phyloP scores from a whole-genome alignment of 2,888 invertebrate species.

The Theretra japonica region DNA sequence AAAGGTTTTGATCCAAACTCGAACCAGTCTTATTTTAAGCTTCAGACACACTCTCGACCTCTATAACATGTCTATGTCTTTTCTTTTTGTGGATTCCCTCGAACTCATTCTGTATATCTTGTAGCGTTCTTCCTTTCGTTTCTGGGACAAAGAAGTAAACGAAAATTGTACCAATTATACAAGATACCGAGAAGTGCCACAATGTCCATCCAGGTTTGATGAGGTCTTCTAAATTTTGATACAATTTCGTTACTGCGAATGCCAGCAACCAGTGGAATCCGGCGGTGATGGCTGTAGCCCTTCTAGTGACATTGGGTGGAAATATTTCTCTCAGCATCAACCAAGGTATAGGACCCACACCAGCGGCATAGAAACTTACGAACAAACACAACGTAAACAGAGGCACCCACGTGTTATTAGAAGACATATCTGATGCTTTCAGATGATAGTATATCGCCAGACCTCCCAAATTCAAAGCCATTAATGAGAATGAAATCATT shows the following conservation, averaged over 20 bases:
- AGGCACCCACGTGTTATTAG: constrained; percentile 81
- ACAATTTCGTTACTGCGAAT: constrained; percentile 86
- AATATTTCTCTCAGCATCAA: constrained; percentile 88
- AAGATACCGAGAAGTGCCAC: constrained; percentile 86
- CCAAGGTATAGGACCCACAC: constrained; percentile 90
- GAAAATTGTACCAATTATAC: constrained; percentile 85
- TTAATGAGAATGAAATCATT: constrained; percentile 84
- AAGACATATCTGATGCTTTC: constrained; percentile 54
- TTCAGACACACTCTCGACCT: constrained; percentile 71
- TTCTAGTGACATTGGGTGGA: constrained; percentile 85
- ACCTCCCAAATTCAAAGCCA: constrained; percentile 81
- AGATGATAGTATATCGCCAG: constrained; percentile 80
- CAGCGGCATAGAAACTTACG: constrained; percentile 86
- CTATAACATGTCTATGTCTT: constrained; percentile 76
- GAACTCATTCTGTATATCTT: constrained; percentile 84
- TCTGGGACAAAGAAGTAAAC: constrained; percentile 88
- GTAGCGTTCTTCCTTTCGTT: constrained; percentile 84
- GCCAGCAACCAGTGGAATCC: constrained; percentile 89
- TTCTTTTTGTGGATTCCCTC: constrained; percentile 73
- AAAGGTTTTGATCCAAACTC: constrained; percentile 33
- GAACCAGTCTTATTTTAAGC: constrained; percentile 50
- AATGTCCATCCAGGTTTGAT: constrained; percentile 87
- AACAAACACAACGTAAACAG: constrained; percentile 83
- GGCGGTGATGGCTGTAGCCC: constrained; percentile 88
- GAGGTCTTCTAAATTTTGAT: constrained; percentile 83